phyloP scores from a whole-genome alignment of 2,888 invertebrate genomes.

The Lamellibrachia satsuma region DNA sequence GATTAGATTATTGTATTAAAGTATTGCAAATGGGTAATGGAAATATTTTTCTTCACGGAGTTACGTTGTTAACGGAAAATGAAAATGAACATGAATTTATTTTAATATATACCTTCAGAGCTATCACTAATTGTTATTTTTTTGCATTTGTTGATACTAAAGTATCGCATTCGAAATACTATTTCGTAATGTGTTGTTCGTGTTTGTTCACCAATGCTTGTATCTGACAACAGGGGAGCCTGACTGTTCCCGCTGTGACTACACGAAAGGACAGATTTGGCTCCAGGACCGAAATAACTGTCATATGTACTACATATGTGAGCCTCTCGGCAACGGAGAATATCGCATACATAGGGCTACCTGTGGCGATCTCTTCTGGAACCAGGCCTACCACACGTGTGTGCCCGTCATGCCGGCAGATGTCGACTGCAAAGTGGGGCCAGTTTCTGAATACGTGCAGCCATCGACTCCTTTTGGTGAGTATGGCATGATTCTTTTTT shows the following conservation, averaged over 20 bases:
- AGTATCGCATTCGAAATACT: too few relatives aligned
- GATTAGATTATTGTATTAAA: too few relatives aligned
- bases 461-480: neutral
- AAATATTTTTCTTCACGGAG: too few relatives aligned
- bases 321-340: neutral
- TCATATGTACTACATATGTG: neutral
- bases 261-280: neutral
- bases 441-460: neutral
- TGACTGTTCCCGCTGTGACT: neutral
- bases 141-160: too few relatives aligned
- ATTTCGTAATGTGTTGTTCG: neutral
- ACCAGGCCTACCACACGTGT: neutral
- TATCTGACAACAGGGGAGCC: neutral
- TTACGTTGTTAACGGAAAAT: too few relatives aligned
- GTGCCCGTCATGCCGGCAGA: neutral
- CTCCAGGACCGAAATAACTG: neutral
- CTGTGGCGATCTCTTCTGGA: neutral
- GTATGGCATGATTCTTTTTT: neutral
- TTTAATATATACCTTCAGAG: too few relatives aligned
- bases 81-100: too few relatives aligned
- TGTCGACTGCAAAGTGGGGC: neutral
- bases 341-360: neutral
- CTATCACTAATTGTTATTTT: too few relatives aligned
- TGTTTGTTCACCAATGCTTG: neutral
- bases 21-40: too few relatives aligned